Base-by-base conservation (phyloP, 2,888 invertebrate species). In the Aspidiotus rigidus region DNA sequence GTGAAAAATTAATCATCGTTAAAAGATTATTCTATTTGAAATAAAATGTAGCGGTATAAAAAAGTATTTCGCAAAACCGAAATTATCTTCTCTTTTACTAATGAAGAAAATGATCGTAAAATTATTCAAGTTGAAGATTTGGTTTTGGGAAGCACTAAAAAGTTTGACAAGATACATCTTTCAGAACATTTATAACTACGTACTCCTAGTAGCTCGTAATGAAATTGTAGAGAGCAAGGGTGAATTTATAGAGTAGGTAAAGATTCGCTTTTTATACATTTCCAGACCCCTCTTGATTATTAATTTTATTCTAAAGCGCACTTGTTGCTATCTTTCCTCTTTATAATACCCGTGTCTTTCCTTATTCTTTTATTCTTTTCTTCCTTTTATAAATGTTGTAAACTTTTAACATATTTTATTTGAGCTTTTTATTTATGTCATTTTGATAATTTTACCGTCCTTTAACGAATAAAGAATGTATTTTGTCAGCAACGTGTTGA, bases 221-320 rank as follows among this genome's bases (percentile, higher is more conserved):
- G 66, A 66, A 66, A 66, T 66, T 59, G 66, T 59, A 59, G 66
- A 59, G 66, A 44, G 66, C 59, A 66, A 66, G 66, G 66, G 66
- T 66, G 66, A 59, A 66, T 66, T 59, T 66, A 59, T 66, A 66
- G 66, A 66, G 66, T 57, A 66, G 66, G 66, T 66, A 66, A 66
- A 66, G 66, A 66, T 66, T 66, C 66, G 66, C 59, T 66, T 59
- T 66, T 66, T 66, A 59, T 59, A 59, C 57, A 57, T 59, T 59
- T 59, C 44, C 64, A 57, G 64, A 56, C 66, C 66, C 66, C 66
- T 66, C 66, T 66, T 66, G 66, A 59, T 66, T 66, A 66, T 66
- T 66, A 66, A 66, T 66, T 66, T 66, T 66, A 66, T 66, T 66
- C 66, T 66, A 66, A 66, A 66, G 66, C 66, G 57, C 66, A 66